Percentiles rank a stretch among this genome's conserved stretches.
phyloP scores from a whole-genome alignment of 2,888 invertebrate genomes.

The Dasysyrphus tricinctus region DNA sequence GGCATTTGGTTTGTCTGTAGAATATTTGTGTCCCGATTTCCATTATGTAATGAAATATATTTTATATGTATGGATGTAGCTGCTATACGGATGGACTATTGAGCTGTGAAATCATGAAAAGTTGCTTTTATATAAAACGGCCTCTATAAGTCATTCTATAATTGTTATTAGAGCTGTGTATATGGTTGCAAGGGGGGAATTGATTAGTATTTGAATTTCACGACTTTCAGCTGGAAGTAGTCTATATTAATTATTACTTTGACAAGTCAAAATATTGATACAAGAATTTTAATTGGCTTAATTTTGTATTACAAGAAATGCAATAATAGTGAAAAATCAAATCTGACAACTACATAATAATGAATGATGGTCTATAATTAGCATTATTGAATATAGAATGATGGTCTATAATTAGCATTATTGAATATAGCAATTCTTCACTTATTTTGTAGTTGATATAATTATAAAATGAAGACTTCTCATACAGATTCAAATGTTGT shows the following conservation, averaged over 20 bases:
- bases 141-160: not conserved
- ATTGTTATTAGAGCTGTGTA: not conserved
- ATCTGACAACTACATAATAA: not conserved
- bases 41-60: conserved; percentile 4
- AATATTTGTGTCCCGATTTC: conserved; percentile 27
- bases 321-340: not conserved
- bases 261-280: conserved; percentile 61
- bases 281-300: conserved; percentile 34
- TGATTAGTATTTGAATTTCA: conserved; percentile 40
- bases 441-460: too few relatives aligned
- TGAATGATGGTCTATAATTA: not conserved
- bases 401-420: not conserved
- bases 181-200: conserved; percentile 21
- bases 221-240: not conserved
- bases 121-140: conserved; percentile 28
- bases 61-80: too few relatives aligned
- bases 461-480: too few relatives aligned
- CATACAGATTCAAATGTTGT: too few relatives aligned
- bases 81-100: not conserved
- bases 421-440: too few relatives aligned
- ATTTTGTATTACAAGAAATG: not conserved
- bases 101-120: not conserved
- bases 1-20: conserved; percentile 49
- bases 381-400: not conserved
- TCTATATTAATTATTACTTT: conserved; percentile 21